phyloP scores from a whole-genome alignment of 1,140 invertebrate species.

The Oncopodura yosiiana region DNA sequence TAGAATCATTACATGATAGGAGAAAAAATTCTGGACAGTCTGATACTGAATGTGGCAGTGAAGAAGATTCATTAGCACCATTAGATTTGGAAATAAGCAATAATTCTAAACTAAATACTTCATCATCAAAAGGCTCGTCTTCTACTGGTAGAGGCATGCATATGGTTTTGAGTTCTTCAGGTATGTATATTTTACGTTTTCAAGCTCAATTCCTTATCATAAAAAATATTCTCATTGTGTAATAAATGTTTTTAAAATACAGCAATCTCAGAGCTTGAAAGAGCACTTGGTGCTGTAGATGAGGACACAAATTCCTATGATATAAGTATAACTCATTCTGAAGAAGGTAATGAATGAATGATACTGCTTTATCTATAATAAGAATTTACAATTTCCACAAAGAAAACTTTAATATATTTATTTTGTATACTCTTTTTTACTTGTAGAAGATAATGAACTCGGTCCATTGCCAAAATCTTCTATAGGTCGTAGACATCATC shows the following conservation, averaged over 20 bases:
- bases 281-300: slow-evolving; percentile 23
- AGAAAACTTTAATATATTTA: no score
- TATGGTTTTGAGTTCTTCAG: slow-evolving; percentile 17
- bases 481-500: no score
- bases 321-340: background rate
- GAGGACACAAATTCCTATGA: no score
- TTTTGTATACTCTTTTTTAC: no score
- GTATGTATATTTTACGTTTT: no score
- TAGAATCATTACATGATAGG: slow-evolving; percentile 32
- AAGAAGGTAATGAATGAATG: slow-evolving; percentile 15
- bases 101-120: background rate
- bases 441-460: slow-evolving; percentile 13
- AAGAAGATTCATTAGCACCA: slow-evolving; percentile 31
- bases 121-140: background rate
- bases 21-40: slow-evolving; percentile 27
- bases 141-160: no score
- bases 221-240: no score
- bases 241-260: no score
- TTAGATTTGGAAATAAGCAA: slow-evolving; percentile 26
- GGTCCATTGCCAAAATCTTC: slow-evolving; percentile 10
- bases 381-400: no score
- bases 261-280: slow-evolving; percentile 27
- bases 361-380: no score
- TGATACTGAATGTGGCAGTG: slow-evolving; percentile 13
- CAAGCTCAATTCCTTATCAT: no score